Base-by-base conservation (phyloP, 2,888 invertebrate species). In the Cerastoderma edule region DNA sequence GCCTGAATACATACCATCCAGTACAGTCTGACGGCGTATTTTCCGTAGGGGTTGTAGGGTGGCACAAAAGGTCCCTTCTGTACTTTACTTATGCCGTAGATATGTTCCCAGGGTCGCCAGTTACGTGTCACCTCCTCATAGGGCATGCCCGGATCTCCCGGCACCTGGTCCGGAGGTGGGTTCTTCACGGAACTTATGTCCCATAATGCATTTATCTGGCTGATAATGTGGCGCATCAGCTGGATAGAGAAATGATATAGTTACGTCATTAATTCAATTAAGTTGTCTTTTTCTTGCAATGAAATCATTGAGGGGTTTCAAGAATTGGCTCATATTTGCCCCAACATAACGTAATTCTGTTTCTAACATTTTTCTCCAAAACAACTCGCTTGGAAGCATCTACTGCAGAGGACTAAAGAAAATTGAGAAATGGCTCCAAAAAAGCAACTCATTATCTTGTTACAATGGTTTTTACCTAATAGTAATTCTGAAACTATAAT, bases 41-140 rank as follows among this genome's bases (percentile, higher is more conserved):
- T 93, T 39, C 93, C 93, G 81, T 92, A 87, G 1, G 91, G 89
- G 83, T 93, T 93, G 78, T 91, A 93, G 24, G 87, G 84, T 0
- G 93, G 92, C 28, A 91, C 81, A 79, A 90, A 91, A 4, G 91
- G 90, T 8, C 89, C 91, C 72, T 91, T 92, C 56, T 88, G 90
- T 33, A 90, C 90, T 77, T 92, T 92, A 74, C 88, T 91, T 48
- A 92, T 86, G 22, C 93, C 87, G 75, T 92, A 93, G 72, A 93
- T 93, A 83, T 93, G 93, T 80, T 93, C 93, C 93, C 93, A 93
- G 5, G 93, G 93, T 66, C 88, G 80, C 93, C 92, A 93, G 4
- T 83, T 85, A 83, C 90, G 89, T 16, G 82, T 74, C 32, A 87
- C 86, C 46, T 90, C 89, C 68, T 87, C 88, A 30, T 77, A 80